Conservation (phyloP, 2,113 vertebrate genomes). For the Fukomys damarensis region DNA sequence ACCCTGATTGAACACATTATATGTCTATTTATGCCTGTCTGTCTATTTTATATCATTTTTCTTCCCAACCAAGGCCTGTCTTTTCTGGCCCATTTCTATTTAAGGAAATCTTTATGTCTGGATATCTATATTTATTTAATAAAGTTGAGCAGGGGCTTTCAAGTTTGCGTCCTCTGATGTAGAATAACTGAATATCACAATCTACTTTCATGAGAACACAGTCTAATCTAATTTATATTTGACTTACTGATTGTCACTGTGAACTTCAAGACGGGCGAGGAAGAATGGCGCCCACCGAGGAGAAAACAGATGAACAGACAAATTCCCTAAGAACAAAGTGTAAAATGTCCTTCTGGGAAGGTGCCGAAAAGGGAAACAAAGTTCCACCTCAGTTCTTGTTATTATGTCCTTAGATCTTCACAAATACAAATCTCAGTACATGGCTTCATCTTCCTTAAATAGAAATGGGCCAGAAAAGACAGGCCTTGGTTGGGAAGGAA, state of each 20-base stretch:
- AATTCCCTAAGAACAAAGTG: background rate
- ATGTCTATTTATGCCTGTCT: too few species aligned
- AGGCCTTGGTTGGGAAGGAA: background rate
- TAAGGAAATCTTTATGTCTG: background rate
- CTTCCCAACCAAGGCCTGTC: background rate
- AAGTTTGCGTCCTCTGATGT: background rate
- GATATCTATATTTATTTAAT: background rate
- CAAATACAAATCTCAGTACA: background rate
- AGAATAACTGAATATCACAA: background rate
- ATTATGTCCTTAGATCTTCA: background rate
- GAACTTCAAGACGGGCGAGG: background rate
- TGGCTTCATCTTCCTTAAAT: background rate
- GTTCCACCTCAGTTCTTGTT: background rate
- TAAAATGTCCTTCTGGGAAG: background rate
- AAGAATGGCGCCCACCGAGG: background rate
- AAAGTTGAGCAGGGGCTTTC: background rate
- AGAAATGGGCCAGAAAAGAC: constrained; percentile 20
- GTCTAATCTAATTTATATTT: background rate
- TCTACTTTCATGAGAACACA: constrained; percentile 2
- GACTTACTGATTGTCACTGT: background rate
- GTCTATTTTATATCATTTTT: background rate
- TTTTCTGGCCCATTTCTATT: constrained; percentile 21
- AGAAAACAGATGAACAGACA: background rate
- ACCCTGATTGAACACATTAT: background rate
- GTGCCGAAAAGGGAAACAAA: background rate